A percentile compares a stretch with the other conserved stretches of the same genome.
Evolutionary conservation across 2,113 vertebrate species (phyloP).

Genomic region (Lamprologus sp.): DNA sequence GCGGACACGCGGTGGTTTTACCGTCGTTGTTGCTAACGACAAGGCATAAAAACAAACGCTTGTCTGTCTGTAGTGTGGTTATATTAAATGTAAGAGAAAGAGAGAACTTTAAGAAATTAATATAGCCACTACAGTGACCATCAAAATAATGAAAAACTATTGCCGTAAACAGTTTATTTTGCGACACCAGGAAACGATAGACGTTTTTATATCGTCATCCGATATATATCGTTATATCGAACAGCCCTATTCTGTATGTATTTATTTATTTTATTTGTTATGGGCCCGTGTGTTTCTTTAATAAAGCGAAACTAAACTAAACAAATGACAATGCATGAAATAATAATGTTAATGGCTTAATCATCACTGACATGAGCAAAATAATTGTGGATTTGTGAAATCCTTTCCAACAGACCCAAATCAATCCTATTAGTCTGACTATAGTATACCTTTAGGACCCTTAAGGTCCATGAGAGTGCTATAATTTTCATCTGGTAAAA

Average conservation of each 20-base stretch:
- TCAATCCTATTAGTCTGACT: not conserved
- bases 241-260: not conserved
- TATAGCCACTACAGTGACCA: not conserved
- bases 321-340: not conserved
- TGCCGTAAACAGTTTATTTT: not conserved
- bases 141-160: not conserved
- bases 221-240: not conserved
- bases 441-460: not conserved
- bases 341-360: not conserved
- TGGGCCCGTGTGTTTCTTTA: rapidly evolving
- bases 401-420: not conserved
- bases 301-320: not conserved
- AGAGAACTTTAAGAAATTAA: not conserved
- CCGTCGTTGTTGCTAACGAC: rapidly evolving
- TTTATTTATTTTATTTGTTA: not conserved
- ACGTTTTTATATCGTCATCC: not conserved
- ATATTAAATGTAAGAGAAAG: not conserved
- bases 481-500: not conserved
- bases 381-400: not conserved
- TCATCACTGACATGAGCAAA: not conserved
- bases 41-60: not conserved
- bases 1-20: not conserved
- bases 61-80: not conserved
- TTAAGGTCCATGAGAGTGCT: not conserved
- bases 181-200: not conserved